These are phyloP conservation scores for Manis crassicaudata DNA, from an alignment of 2,797 vertebrate genomes.

Conservation along the genomic window DNA sequence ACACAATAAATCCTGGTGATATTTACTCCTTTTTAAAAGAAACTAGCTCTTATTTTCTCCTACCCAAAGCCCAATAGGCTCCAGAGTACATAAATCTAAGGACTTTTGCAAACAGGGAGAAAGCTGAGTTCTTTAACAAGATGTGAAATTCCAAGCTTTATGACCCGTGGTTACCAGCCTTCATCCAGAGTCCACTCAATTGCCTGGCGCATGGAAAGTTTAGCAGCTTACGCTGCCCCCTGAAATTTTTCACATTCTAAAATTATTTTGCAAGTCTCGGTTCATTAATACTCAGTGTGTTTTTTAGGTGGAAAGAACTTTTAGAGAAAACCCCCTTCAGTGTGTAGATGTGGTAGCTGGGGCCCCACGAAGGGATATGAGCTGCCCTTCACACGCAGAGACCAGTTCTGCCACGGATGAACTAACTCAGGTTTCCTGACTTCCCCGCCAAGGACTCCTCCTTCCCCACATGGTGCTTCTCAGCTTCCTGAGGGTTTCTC, in stretches of 20 bases:
- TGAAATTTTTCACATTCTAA: background rate
- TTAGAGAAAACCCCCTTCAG: background rate
- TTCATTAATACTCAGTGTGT: slow-evolving; percentile 47
- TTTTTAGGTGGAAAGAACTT: slow-evolving; percentile 34
- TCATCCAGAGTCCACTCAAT: slow-evolving; percentile 46
- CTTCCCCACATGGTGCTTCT: background rate
- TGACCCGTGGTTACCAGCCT: slow-evolving; percentile 9
- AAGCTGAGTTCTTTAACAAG: slow-evolving; percentile 61
- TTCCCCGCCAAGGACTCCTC: background rate
- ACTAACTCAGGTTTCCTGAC: background rate
- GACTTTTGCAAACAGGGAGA: slow-evolving; percentile 49
- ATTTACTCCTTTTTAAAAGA: slow-evolving; percentile 54
- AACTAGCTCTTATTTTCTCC: background rate
- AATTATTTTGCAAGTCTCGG: background rate
- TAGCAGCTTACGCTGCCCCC: background rate
- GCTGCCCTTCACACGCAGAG: background rate
- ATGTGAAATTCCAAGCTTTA: slow-evolving; percentile 72
- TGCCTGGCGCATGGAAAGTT: slow-evolving; percentile 10
- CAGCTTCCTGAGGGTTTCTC: background rate
- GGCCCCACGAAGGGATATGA: background rate
- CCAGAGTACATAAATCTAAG: slow-evolving; percentile 57
- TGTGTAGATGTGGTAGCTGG: background rate
- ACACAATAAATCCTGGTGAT: background rate
- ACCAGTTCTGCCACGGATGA: background rate
- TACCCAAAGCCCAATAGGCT: slow-evolving; percentile 52